phyloP scores from a whole-genome alignment of 2,113 vertebrate genomes.

The Sphyrna mokarran region DNA sequence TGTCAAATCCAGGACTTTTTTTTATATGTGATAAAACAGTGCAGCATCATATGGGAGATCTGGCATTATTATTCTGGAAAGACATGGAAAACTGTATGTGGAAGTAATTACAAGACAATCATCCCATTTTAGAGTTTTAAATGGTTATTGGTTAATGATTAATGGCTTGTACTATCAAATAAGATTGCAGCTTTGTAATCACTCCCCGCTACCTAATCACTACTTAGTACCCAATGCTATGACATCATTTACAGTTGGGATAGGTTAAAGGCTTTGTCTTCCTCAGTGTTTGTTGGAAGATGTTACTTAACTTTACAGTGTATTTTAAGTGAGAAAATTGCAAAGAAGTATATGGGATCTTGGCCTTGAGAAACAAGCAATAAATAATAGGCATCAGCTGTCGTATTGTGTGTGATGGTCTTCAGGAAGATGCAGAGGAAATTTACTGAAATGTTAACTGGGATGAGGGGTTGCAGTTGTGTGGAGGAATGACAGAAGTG shows the following conservation, averaged over 20 bases:
- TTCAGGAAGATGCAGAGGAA: not conserved
- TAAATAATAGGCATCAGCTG: not conserved
- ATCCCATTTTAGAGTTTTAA: not conserved
- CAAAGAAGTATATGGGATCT: not conserved
- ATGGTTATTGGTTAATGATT: not conserved
- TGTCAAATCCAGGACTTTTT: not conserved
- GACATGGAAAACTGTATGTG: not conserved
- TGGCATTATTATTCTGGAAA: too few relatives aligned
- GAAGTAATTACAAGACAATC: not conserved
- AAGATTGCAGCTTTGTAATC: not conserved
- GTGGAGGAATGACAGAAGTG: not conserved
- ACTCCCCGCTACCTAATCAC: not conserved
- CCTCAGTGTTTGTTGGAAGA: not conserved
- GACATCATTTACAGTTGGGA: not conserved
- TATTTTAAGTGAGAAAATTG: not conserved
- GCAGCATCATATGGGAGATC: not conserved
- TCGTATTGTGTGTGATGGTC: not conserved
- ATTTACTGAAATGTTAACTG: not conserved
- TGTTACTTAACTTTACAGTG: not conserved
- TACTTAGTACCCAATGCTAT: not conserved
- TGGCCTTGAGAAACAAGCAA: not conserved
- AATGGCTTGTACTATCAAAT: not conserved
- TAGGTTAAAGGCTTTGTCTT: not conserved
- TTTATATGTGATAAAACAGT: not conserved
- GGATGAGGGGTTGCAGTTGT: not conserved